Evolutionary conservation across 2,888 invertebrate species (phyloP), one percentile per base, ranked within the genome.

Genomic region (Heliconius ethilla): DNA sequence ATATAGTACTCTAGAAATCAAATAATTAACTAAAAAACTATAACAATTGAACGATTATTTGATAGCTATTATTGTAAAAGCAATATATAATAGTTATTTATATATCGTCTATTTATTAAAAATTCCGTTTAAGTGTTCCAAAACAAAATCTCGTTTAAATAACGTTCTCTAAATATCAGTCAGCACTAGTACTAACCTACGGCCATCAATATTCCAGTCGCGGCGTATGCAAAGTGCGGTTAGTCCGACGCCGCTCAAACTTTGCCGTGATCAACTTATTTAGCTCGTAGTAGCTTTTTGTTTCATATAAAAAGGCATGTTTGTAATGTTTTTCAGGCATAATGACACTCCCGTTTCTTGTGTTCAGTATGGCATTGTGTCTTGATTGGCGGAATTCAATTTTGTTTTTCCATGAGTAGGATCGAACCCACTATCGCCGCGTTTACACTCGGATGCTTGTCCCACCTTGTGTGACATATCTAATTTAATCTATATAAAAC

Each of bases 141-240:
- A 22, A 10, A 76, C 81, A 82, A 82, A 81, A 51, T 13, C 51
- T 75, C 65, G 76, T 74, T 51, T 7, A 51, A 33, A 70, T 40
- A 78, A 70, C 76, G 78, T 78, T 79, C 65, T 77, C 72, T 72
- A 77, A 80, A 76, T 80, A 81, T n/a, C 63, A 29, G 59, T 70
- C 66, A 45, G 65, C 69, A 33, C 59, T n/a, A n/a, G 59, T n/a
- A 59, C 51, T 51, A 22, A 40, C 40, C 40, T 9, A 51, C 70
- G 70, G 77, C 76, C 83, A 85, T 85, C 85, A 84, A 85, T 85
- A 85, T 85, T 85, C 85, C 80, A 70, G 29, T 67, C 80, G 82
- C 82, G 82, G 83, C 82, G 83, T 84, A 85, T 85, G 84, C 84
- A 83, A 83, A 84, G 80, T 83, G 80, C 77, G 82, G 75, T 70